phyloP scores from a whole-genome alignment of 2,888 invertebrate species.

The Coelopa pilipes region DNA sequence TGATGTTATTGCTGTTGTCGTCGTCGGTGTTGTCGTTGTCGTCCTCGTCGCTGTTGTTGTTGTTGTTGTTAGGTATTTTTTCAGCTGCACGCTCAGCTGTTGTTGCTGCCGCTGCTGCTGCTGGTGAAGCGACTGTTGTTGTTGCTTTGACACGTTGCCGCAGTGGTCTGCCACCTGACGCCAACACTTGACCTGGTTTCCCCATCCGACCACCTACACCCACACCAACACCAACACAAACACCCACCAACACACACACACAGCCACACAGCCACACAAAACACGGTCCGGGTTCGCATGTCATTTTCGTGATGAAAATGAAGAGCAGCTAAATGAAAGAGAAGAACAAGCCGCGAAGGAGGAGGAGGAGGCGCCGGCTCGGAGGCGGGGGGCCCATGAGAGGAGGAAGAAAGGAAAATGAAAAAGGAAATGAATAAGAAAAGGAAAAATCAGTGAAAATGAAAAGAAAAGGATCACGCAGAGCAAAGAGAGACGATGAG shows the following conservation, averaged over 20 bases:
- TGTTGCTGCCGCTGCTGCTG: neutral
- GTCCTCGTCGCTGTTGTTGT: too few species aligned
- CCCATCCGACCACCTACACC: neutral
- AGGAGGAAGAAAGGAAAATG: neutral
- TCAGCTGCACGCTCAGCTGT: too few species aligned
- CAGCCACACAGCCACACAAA: neutral
- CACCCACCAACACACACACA: conserved; percentile 6
- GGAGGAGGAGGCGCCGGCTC: too few species aligned
- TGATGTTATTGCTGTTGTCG: too few species aligned
- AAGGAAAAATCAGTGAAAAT: too few species aligned
- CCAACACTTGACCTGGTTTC: conserved; percentile 38
- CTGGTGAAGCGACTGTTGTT: neutral
- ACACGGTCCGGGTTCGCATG: conserved; percentile 18
- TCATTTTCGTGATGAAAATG: conserved; percentile 38
- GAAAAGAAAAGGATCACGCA: neutral
- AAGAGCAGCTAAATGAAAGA: conserved; percentile 16
- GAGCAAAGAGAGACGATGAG: neutral
- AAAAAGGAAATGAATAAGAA: too few species aligned
- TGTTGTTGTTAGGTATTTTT: too few species aligned
- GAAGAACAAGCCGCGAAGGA: neutral
- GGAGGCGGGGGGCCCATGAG: too few species aligned
- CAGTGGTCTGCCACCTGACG: conserved; percentile 36
- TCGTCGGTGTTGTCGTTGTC: too few species aligned
- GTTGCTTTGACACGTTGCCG: conserved; percentile 18
- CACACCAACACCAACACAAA: conserved; percentile 5